A percentile compares a stretch with the other conserved stretches of the same genome.
phyloP scores from a whole-genome alignment of 2,797 vertebrate genomes.

The Amphiprion clarkii region DNA sequence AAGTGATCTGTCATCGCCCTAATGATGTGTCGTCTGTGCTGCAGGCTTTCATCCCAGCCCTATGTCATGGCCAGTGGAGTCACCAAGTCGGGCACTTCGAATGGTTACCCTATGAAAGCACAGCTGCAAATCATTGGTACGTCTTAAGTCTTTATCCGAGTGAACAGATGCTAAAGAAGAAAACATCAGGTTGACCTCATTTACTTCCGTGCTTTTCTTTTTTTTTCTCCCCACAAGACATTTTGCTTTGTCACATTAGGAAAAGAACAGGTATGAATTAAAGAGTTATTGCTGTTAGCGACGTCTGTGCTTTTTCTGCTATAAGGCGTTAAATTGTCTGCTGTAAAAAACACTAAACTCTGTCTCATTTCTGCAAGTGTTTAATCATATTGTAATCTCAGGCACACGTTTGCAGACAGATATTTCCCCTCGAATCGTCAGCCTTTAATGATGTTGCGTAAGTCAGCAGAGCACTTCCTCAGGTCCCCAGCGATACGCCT shows the following conservation, averaged over 20 bases:
- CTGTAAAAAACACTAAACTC: not conserved
- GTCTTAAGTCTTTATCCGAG: constrained; percentile 47
- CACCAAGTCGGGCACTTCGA: constrained; percentile 86
- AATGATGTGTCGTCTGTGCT: constrained; percentile 60
- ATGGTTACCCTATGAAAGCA: constrained; percentile 94
- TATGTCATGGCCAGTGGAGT: constrained; percentile 91
- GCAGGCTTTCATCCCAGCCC: constrained; percentile 85
- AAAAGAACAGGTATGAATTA: not conserved
- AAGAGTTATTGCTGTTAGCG: not conserved
- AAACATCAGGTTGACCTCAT: not conserved
- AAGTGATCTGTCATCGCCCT: constrained; percentile 10
- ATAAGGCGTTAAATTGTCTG: not conserved
- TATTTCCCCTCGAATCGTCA: too few species aligned
- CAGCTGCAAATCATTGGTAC: constrained; percentile 96
- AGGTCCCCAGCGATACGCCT: too few species aligned
- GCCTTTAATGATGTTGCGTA: too few species aligned
- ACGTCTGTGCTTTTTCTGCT: not conserved
- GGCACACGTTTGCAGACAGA: too few species aligned
- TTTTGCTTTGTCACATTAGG: not conserved
- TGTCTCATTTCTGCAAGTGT: not conserved
- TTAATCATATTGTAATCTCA: too few species aligned
- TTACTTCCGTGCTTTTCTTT: not conserved
- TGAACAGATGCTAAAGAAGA: not conserved
- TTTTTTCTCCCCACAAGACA: too few species aligned
- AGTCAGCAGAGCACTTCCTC: too few species aligned